phyloP scores from a whole-genome alignment of 2,888 invertebrate species.

The Lasioglossum figueresi region DNA sequence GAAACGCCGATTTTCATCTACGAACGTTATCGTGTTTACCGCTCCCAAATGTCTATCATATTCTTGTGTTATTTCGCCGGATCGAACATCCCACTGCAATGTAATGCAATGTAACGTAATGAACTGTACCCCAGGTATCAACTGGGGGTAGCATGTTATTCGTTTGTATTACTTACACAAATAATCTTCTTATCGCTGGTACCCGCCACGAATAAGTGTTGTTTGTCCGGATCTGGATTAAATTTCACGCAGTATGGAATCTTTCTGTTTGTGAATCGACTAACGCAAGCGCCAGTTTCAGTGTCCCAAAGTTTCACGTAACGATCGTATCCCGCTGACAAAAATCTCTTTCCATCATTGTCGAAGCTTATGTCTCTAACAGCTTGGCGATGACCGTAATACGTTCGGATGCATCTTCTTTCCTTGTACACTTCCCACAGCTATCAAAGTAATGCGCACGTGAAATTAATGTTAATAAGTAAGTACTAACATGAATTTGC shows the following conservation, averaged over 20 bases:
- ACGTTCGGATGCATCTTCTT: slow-evolving; percentile 95
- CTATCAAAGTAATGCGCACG: slow-evolving; percentile 82
- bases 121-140: slow-evolving; percentile 54
- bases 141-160: background rate
- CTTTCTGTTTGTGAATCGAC: slow-evolving; percentile 96
- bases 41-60: slow-evolving; percentile 99
- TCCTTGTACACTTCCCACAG: slow-evolving; percentile 99
- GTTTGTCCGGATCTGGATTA: slow-evolving; percentile 98
- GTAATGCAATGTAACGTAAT: background rate
- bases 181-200: slow-evolving; percentile 99
- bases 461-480: background rate
- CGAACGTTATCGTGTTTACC: slow-evolving; percentile 99
- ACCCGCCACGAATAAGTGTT: slow-evolving; percentile 98
- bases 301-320: slow-evolving; percentile 99
- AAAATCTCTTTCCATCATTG: slow-evolving; percentile 95
- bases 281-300: slow-evolving; percentile 95
- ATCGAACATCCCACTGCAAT: slow-evolving; percentile 96
- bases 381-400: slow-evolving; percentile 98
- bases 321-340: slow-evolving; percentile 98
- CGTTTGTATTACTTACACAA: slow-evolving; percentile 89
- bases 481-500: too few species aligned
- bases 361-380: slow-evolving; percentile 98
- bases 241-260: slow-evolving; percentile 99
- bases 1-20: slow-evolving; percentile 98
- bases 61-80: slow-evolving; percentile 98